phyloP scores from a whole-genome alignment of 2,797 vertebrate species.

The Brachyalestes nurse region DNA sequence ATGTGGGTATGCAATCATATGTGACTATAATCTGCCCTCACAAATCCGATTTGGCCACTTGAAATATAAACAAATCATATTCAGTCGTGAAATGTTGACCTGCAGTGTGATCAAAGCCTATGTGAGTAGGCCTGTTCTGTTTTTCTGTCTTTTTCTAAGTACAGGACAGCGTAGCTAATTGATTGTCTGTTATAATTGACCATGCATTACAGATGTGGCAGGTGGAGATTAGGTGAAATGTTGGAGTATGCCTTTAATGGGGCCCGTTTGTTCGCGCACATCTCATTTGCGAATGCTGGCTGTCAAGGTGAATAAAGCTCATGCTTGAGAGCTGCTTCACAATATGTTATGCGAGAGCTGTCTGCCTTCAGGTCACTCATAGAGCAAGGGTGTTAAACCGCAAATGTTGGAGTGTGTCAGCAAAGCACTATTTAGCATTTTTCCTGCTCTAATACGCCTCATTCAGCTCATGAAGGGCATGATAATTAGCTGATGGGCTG shows the following conservation, averaged over 20 bases:
- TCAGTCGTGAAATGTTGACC: too few relatives aligned
- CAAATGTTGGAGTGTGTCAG: slow-evolving; percentile 5
- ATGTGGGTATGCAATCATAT: too few relatives aligned
- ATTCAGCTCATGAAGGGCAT: slow-evolving; percentile 20
- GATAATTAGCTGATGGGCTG: slow-evolving; percentile 24
- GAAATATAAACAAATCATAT: too few relatives aligned
- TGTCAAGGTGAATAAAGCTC: not conserved
- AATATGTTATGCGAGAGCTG: slow-evolving; percentile 1
- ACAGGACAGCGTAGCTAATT: not conserved
- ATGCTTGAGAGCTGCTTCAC: not conserved
- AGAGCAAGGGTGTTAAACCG: slow-evolving; percentile 15
- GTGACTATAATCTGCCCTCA: too few relatives aligned
- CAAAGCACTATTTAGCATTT: slow-evolving; percentile 5
- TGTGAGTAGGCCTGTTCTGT: too few relatives aligned
- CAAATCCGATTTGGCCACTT: too few relatives aligned
- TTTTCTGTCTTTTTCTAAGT: not conserved
- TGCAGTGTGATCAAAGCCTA: too few relatives aligned
- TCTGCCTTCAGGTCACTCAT: slow-evolving; percentile 9
- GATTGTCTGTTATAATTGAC: not conserved
- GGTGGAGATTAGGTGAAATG: not conserved
- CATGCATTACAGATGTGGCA: not conserved
- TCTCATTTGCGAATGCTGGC: not conserved
- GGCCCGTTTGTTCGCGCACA: not conserved
- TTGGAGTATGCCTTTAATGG: not conserved
- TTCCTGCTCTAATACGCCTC: slow-evolving; percentile 8